These are phyloP conservation scores for Drosophila borealis DNA, from an alignment of 2,888 invertebrate genomes.

Conservation along the genomic window DNA sequence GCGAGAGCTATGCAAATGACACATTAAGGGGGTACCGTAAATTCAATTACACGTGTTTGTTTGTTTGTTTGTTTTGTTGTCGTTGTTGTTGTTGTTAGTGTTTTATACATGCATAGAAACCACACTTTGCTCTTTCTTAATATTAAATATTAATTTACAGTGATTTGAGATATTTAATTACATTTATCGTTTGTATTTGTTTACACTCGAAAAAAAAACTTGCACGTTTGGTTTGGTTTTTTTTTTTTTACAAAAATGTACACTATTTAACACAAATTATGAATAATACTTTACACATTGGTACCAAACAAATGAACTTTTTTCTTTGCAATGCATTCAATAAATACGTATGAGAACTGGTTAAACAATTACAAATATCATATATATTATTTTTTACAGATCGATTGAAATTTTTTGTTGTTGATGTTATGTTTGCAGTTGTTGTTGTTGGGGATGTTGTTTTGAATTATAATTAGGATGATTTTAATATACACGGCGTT, in stretches of 20 bases:
- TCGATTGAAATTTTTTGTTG: conserved; percentile 42
- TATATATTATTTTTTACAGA: conserved; percentile 52
- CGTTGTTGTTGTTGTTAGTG: conserved; percentile 13
- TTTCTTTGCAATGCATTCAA: conserved; percentile 40
- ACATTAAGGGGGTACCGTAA: conserved; percentile 9
- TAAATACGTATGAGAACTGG: conserved; percentile 60
- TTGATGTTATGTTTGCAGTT: conserved; percentile 53
- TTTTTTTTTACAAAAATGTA: conserved; percentile 72
- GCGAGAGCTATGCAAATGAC: conserved; percentile 16
- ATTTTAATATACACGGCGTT: conserved; percentile 78
- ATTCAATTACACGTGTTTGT: not conserved
- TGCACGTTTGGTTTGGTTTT: conserved; percentile 47
- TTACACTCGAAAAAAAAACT: conserved; percentile 50
- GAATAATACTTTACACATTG: conserved; percentile 73
- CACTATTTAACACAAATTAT: conserved; percentile 70
- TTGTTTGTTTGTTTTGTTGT: conserved; percentile 1
- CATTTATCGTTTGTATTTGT: conserved; percentile 32
- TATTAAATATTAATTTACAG: conserved; percentile 64
- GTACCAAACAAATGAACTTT: conserved; percentile 56
- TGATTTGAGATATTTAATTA: conserved; percentile 47
- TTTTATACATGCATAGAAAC: conserved; percentile 54
- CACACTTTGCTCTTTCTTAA: conserved; percentile 60
- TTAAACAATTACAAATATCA: conserved; percentile 43
- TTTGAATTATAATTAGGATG: conserved; percentile 76
- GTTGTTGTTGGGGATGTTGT: conserved; percentile 30